phyloP scores from a whole-genome alignment of 2,888 invertebrate genomes.

The Dioctria rufipes region DNA sequence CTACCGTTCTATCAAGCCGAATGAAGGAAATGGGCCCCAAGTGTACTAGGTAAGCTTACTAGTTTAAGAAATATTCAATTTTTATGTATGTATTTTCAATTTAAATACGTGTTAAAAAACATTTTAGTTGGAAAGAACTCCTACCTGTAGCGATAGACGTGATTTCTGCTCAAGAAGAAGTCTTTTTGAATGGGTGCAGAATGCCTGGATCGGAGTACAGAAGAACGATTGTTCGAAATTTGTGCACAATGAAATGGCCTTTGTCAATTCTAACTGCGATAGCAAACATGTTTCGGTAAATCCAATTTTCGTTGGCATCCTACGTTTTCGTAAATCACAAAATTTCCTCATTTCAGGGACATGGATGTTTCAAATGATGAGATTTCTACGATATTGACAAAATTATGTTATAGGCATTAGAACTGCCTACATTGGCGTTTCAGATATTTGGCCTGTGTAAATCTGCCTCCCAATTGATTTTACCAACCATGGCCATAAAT shows the following conservation, averaged over 20 bases:
- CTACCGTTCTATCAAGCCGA: slow-evolving; percentile 61
- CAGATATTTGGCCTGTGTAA: slow-evolving; percentile 76
- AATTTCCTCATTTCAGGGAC: slow-evolving; percentile 69
- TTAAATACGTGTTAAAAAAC: too few relatives aligned
- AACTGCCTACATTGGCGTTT: slow-evolving; percentile 76
- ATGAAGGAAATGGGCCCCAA: too few relatives aligned
- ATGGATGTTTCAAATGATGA: slow-evolving; percentile 73
- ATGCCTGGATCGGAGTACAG: slow-evolving; percentile 76
- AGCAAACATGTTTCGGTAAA: slow-evolving; percentile 78
- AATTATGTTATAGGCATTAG: slow-evolving; percentile 74
- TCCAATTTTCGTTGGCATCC: neutral
- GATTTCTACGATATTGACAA: slow-evolving; percentile 73
- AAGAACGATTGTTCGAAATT: slow-evolving; percentile 72
- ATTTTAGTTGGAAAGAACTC: too few relatives aligned
- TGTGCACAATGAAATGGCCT: slow-evolving; percentile 76
- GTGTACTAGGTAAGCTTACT: too few relatives aligned
- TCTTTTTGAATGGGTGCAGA: too few relatives aligned
- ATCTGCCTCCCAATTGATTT: slow-evolving; percentile 67
- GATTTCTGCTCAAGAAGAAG: too few relatives aligned
- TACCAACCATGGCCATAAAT: slow-evolving; percentile 72
- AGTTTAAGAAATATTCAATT: too few relatives aligned
- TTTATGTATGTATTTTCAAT: too few relatives aligned
- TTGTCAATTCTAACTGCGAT: slow-evolving; percentile 74
- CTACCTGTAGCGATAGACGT: too few relatives aligned
- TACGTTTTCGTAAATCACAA: neutral